Conservation (phyloP, 2,113 vertebrate genomes). For the Colossoma macropomum region DNA sequence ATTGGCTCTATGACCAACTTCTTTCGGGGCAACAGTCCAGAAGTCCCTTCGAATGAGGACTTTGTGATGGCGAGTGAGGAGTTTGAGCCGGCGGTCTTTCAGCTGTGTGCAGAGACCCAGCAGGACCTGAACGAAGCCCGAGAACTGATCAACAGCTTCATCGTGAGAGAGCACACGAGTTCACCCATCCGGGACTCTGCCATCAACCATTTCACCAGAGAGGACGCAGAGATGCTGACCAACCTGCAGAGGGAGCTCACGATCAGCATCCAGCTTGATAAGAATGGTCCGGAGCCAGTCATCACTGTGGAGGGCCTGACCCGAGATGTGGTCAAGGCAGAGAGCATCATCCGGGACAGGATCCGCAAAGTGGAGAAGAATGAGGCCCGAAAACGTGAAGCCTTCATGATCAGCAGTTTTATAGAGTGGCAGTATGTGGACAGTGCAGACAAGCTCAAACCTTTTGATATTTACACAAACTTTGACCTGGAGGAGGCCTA, state of each 20-base stretch:
- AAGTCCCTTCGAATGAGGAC: background rate
- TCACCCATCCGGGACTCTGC: too few relatives aligned
- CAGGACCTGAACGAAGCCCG: slow-evolving; percentile 63
- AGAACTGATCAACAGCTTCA: slow-evolving; percentile 68
- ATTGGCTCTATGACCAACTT: background rate
- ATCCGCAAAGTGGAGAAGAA: slow-evolving; percentile 70
- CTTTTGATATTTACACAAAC: slow-evolving; percentile 80
- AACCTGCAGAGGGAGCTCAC: slow-evolving; percentile 76
- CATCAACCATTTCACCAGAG: slow-evolving; percentile 73
- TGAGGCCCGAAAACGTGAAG: slow-evolving; percentile 68
- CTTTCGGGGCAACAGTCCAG: background rate
- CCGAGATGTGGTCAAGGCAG: slow-evolving; percentile 76
- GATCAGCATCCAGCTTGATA: slow-evolving; percentile 75
- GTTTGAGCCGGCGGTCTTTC: slow-evolving; percentile 75
- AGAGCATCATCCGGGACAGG: slow-evolving; percentile 73
- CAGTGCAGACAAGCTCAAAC: fast-evolving
- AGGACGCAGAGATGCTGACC: slow-evolving; percentile 66
- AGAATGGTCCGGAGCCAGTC: slow-evolving; percentile 52
- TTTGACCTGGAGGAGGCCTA: slow-evolving; percentile 80
- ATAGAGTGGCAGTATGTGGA: slow-evolving; percentile 82
- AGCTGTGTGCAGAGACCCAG: slow-evolving; percentile 81
- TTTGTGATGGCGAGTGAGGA: slow-evolving; percentile 71
- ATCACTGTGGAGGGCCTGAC: slow-evolving; percentile 82
- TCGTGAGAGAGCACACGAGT: slow-evolving; percentile 74
- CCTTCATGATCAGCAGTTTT: slow-evolving; percentile 62